Base-by-base conservation (phyloP, 1,140 invertebrate genomes). In the Leptinotarsa texana region DNA sequence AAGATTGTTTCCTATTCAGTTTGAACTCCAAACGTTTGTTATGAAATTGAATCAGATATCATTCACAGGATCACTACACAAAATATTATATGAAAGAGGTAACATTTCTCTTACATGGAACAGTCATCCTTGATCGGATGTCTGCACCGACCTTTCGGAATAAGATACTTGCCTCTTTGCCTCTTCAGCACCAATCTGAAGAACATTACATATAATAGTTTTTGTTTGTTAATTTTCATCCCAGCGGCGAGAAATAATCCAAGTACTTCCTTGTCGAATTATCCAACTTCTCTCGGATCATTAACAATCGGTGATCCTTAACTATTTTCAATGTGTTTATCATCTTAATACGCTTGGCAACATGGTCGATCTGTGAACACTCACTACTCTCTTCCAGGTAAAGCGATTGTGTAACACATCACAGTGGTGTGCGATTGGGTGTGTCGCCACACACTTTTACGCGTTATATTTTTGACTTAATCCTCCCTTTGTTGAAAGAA, bases 371-470 rank as follows among this genome's bases (percentile, higher is more conserved):
- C 15, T 57, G 15, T 57, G 51, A 57, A 57, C 51, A 57, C 15
- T 57, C 51, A 57, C 51, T 57, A 57, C 17, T 57, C 51, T 57
- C 51, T 57, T 57, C 51, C 51, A 57, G 51, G 51, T 57, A 57
- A 57, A 57, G 51, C 51, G 51, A 57, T 57, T 57, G 51, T 57
- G 13, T 57, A 57, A 57, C 51, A 57, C 51, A 57, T 18, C 15
- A 57, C 51, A 57, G 51, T 57, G 51, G 51, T 57, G 51, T 57
- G n/a, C 51, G 15, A 17, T 8, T 57, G 51, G 51, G 51, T 57
- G 51, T 57, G 51, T 18, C 51, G 15, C 51, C 51, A 57, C 17
- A 57, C 51, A 57, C 8, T 8, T 42, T 42, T 42, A 42, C 8
- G 11, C 33, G 33, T 42, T 57, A 57, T 57, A 57, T 18, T 57